A percentile compares a stretch with the other conserved stretches of the same genome.
These are phyloP conservation scores for Diprion similis DNA, from an alignment of 1,140 invertebrate species.

Conservation along the genomic window DNA sequence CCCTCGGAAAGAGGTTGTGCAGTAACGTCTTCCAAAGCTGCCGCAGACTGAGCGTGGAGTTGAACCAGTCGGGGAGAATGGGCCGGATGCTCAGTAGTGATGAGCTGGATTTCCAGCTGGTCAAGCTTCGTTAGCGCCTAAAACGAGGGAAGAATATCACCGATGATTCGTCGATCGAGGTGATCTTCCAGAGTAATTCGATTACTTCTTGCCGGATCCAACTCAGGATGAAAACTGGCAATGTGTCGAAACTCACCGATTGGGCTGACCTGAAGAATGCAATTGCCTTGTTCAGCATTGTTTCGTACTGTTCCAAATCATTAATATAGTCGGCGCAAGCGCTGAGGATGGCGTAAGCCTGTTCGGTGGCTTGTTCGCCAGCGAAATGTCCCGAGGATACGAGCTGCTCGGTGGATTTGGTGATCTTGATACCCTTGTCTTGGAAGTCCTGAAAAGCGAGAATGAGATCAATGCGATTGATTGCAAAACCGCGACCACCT, in stretches of 20 bases:
- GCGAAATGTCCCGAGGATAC: slow-evolving; percentile 73
- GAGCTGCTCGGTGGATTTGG: slow-evolving; percentile 80
- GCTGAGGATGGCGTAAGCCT: slow-evolving; percentile 77
- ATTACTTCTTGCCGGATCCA: not conserved
- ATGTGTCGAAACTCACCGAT: slow-evolving; percentile 61
- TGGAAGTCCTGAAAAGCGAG: slow-evolving; percentile 68
- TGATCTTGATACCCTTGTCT: slow-evolving; percentile 78
- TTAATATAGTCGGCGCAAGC: slow-evolving; percentile 77
- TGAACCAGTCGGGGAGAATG: slow-evolving; percentile 71
- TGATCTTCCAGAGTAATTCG: not conserved
- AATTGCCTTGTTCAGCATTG: slow-evolving; percentile 72
- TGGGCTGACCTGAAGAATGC: slow-evolving; percentile 79
- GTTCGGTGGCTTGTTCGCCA: slow-evolving; percentile 73
- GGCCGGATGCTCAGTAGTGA: slow-evolving; percentile 69
- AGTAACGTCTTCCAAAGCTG: slow-evolving; percentile 72
- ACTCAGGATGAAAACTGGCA: not conserved
- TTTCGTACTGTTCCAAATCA: slow-evolving; percentile 73
- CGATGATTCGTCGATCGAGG: not conserved
- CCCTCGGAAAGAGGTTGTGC: slow-evolving; percentile 72
- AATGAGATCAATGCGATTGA: not conserved
- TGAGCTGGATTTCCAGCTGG: slow-evolving; percentile 79
- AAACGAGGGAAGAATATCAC: slow-evolving; percentile 15
- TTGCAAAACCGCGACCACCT: too few species aligned
- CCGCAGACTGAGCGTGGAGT: slow-evolving; percentile 69
- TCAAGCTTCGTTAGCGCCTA: slow-evolving; percentile 78